Conservation (phyloP, 1,140 invertebrate genomes). For the Callitettix versicolor region DNA sequence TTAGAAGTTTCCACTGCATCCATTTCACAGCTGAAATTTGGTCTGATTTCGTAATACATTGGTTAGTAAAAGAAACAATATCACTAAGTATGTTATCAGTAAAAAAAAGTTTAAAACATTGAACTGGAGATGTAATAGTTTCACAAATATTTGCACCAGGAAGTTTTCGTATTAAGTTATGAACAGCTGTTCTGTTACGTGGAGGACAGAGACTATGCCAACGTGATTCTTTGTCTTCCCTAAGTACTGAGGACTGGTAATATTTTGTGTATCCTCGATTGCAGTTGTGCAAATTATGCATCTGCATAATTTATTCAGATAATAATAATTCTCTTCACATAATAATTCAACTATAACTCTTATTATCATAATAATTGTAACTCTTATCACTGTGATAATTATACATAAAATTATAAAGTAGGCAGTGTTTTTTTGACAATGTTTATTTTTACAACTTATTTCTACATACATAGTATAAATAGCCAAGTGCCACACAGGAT, state of each 20-base stretch:
- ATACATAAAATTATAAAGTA: too few relatives aligned
- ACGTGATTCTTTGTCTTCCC: constrained; percentile 1
- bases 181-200: not conserved
- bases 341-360: too few relatives aligned
- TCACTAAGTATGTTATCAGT: constrained; percentile 17
- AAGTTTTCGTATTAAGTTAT: constrained; percentile 5
- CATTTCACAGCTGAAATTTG: not conserved
- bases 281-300: not conserved
- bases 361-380: too few relatives aligned
- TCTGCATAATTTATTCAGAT: too few relatives aligned
- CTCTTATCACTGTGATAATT: too few relatives aligned
- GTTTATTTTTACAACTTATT: too few relatives aligned
- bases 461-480: too few relatives aligned
- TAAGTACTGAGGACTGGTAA: not conserved
- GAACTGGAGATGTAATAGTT: constrained; percentile 11
- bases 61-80: constrained; percentile 21
- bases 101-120: constrained; percentile 14
- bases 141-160: constrained; percentile 1
- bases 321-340: too few relatives aligned
- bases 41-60: constrained; percentile 1
- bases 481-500: too few relatives aligned
- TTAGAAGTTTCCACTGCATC: not conserved
- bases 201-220: not conserved
- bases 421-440: too few relatives aligned
- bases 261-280: not conserved